phyloP scores from a whole-genome alignment of 2,888 invertebrate genomes.

The Dicycla oo region DNA sequence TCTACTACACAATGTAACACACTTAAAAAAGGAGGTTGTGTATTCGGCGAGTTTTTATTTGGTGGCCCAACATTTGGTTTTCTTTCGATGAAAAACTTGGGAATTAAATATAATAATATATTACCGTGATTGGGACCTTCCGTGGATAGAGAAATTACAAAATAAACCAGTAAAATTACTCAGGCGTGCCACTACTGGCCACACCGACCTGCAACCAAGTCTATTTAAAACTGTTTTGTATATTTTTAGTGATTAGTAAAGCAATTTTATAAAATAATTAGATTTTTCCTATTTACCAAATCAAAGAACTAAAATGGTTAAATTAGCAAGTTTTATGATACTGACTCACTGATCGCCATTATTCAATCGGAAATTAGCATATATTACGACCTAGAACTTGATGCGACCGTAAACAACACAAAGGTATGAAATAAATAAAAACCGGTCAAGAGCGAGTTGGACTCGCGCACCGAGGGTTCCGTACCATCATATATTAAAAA shows the following conservation, averaged over 20 bases:
- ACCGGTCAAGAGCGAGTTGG: no score
- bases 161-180: slow-evolving; percentile 7
- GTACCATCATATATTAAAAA: no score
- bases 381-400: slow-evolving; percentile 56
- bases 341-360: slow-evolving; percentile 68
- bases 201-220: slow-evolving; percentile 11
- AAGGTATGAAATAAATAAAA: slow-evolving; percentile 46
- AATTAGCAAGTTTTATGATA: slow-evolving; percentile 52
- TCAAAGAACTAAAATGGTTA: slow-evolving; percentile 22
- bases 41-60: background rate
- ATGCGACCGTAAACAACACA: slow-evolving; percentile 28
- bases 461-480: no score
- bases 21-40: no score
- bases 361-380: slow-evolving; percentile 76
- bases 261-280: slow-evolving; percentile 56
- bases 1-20: background rate
- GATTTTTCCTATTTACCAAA: slow-evolving; percentile 46
- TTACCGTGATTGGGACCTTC: slow-evolving; percentile 76
- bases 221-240: slow-evolving; percentile 49
- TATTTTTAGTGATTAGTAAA: slow-evolving; percentile 67
- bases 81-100: slow-evolving; percentile 61
- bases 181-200: slow-evolving; percentile 15
- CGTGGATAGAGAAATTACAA: slow-evolving; percentile 77
- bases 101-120: slow-evolving; percentile 76
- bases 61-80: background rate